Conservation (phyloP, 2,888 invertebrate genomes). For the Maniola hyperantus region DNA sequence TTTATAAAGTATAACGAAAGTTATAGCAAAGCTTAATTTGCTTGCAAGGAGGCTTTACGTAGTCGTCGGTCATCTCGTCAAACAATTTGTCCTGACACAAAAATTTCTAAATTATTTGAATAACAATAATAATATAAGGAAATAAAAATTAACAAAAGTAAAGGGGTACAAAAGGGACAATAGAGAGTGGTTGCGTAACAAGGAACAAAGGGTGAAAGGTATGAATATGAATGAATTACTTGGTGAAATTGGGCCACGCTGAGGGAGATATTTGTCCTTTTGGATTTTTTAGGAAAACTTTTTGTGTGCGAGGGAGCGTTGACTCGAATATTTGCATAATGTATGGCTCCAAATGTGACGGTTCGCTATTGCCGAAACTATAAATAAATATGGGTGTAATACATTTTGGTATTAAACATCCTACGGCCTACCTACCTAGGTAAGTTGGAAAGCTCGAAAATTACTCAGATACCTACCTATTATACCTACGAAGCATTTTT, state of each 20-base stretch:
- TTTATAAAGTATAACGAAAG: no score
- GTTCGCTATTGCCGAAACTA: not conserved
- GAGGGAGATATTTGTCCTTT: constrained; percentile 47
- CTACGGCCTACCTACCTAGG: no score
- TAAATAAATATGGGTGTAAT: not conserved
- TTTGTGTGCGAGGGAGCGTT: constrained; percentile 13
- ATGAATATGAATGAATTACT: constrained; percentile 79
- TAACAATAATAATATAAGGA: constrained; percentile 44
- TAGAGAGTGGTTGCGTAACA: constrained; percentile 63
- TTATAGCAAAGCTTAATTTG: no score
- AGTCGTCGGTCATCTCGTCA: not conserved
- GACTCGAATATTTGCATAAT: constrained; percentile 20
- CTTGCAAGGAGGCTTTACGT: not conserved
- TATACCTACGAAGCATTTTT: no score
- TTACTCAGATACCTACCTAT: no score
- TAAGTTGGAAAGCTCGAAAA: no score
- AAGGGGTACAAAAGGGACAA: constrained; percentile 52
- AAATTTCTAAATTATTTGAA: constrained; percentile 40
- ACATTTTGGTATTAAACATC: no score
- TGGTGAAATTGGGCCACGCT: constrained; percentile 65
- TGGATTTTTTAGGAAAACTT: constrained; percentile 33
- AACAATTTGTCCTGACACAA: constrained; percentile 31
- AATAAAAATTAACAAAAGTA: constrained; percentile 66
- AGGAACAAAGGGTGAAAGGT: constrained; percentile 70
- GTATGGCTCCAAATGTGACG: not conserved